A percentile compares a stretch with the other conserved stretches of the same genome.
Evolutionary conservation across 30 jellyfish, hydroid and myxozoan species (phyloP).

Genomic region (Aurelia aurita): DNA sequence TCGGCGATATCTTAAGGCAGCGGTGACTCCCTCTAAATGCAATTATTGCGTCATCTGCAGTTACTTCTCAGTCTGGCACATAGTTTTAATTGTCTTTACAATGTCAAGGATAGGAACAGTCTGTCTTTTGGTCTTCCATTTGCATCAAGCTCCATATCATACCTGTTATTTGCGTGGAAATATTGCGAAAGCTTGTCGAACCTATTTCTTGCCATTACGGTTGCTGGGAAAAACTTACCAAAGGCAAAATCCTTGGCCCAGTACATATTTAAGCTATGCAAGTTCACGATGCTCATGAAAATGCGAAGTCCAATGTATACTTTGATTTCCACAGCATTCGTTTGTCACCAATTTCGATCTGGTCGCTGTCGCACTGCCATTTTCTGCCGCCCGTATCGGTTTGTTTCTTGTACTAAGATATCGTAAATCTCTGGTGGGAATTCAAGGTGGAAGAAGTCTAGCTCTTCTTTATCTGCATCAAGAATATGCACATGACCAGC

Average conservation of each 20-base stretch:
- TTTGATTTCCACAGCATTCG: background rate
- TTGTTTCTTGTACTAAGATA: background rate
- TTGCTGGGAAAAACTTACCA: background rate
- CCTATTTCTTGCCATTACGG: background rate
- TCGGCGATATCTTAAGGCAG: too few species aligned
- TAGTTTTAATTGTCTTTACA: background rate
- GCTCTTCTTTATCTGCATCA: too few species aligned
- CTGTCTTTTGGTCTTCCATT: background rate
- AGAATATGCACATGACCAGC: too few species aligned
- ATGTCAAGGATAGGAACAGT: slow-evolving; percentile 14
- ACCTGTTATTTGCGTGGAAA: background rate
- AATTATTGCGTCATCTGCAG: too few species aligned
- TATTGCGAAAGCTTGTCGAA: background rate
- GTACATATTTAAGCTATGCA: background rate
- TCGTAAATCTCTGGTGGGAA: too few species aligned
- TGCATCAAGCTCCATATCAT: background rate
- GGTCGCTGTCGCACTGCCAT: background rate
- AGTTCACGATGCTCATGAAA: background rate
- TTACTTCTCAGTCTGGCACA: too few species aligned
- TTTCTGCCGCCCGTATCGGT: background rate
- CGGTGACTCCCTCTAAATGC: too few species aligned
- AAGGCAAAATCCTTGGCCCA: background rate
- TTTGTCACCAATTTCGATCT: background rate
- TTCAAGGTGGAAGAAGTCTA: too few species aligned
- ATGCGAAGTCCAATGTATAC: background rate